These are phyloP conservation scores for Pantherophis vulpinus DNA, from an alignment of 2,797 vertebrate genomes.

Conservation along the genomic window DNA sequence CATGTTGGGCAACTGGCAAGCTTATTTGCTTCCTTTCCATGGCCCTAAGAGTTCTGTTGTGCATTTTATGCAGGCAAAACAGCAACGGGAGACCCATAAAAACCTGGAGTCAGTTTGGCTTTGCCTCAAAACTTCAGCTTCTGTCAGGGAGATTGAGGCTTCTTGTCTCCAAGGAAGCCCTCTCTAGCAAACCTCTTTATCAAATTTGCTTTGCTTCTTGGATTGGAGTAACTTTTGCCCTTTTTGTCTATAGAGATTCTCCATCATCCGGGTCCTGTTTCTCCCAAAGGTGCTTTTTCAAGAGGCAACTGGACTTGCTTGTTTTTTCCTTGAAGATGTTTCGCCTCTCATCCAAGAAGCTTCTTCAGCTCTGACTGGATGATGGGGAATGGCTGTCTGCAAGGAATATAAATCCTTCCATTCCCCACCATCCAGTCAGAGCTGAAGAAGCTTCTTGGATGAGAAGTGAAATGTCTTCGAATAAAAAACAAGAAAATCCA, in stretches of 20 bases:
- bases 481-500: background rate
- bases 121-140: background rate
- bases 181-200: background rate
- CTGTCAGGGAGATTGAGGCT: background rate
- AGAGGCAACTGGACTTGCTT: background rate
- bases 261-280: background rate
- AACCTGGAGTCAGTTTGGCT: background rate
- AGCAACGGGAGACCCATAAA: background rate
- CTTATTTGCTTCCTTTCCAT: background rate
- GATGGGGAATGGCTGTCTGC: background rate
- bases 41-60: background rate
- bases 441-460: background rate
- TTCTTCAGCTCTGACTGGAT: background rate
- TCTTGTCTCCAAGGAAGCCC: background rate
- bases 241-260: background rate
- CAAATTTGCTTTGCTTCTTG: background rate
- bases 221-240: background rate
- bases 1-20: background rate
- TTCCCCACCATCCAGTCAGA: background rate
- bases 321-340: background rate
- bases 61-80: background rate
- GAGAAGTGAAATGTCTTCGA: fast-evolving
- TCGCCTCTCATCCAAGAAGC: background rate
- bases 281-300: background rate
- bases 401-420: background rate